These are phyloP conservation scores for Semibalanus balanoides DNA, from an alignment of 1,140 invertebrate species.

Conservation along the genomic window DNA sequence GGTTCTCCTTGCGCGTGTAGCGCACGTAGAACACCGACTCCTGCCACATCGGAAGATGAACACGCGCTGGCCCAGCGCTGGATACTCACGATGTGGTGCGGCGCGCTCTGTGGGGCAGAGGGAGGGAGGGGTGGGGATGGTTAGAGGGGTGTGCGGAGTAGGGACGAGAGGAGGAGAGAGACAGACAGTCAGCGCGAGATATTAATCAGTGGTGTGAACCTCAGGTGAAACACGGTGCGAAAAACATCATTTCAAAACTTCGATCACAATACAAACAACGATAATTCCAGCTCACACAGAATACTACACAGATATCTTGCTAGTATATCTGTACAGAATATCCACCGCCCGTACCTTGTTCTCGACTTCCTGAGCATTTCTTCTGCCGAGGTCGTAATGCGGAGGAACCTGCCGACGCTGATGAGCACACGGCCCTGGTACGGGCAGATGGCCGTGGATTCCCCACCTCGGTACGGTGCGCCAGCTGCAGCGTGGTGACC, in stretches of 20 bases:
- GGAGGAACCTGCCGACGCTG: slow-evolving; percentile 80
- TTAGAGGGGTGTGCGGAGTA: not conserved
- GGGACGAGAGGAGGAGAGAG: not conserved
- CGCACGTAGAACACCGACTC: slow-evolving; percentile 93
- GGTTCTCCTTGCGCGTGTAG: slow-evolving; percentile 92
- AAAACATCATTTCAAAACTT: not conserved
- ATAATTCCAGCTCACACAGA: too few relatives aligned
- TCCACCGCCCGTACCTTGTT: slow-evolving; percentile 47
- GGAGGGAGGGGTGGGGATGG: not conserved
- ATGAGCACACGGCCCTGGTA: slow-evolving; percentile 86
- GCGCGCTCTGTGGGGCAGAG: slow-evolving; percentile 51
- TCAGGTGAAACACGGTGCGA: slow-evolving; percentile 10
- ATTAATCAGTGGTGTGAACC: not conserved
- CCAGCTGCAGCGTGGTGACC: slow-evolving; percentile 62
- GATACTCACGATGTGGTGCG: slow-evolving; percentile 84
- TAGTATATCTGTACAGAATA: too few relatives aligned
- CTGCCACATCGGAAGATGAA: slow-evolving; percentile 84
- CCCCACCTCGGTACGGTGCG: slow-evolving; percentile 86
- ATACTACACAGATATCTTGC: too few relatives aligned
- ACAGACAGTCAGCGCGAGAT: not conserved
- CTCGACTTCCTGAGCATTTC: slow-evolving; percentile 94
- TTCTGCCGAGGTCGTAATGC: slow-evolving; percentile 96
- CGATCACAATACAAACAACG: too few relatives aligned
- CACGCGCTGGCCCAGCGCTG: slow-evolving; percentile 83
- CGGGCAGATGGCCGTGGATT: slow-evolving; percentile 77